These are phyloP conservation scores for Scaptomyza hsui DNA, from an alignment of 1,140 invertebrate genomes.

Conservation along the genomic window DNA sequence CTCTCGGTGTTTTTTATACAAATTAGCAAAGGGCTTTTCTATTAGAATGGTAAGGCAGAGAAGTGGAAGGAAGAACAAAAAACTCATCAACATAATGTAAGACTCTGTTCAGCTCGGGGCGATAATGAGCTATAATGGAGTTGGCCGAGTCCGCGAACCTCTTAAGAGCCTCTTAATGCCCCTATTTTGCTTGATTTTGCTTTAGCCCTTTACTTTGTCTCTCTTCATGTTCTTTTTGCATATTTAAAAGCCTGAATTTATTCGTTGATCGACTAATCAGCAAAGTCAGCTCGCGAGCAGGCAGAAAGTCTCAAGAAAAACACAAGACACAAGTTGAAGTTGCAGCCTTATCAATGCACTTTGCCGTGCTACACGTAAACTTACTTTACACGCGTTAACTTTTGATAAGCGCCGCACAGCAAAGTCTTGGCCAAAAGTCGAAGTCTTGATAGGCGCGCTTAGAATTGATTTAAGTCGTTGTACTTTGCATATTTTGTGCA, in stretches of 20 bases:
- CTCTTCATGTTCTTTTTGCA: slow-evolving; percentile 53
- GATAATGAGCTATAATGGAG: slow-evolving; percentile 84
- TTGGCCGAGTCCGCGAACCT: slow-evolving; percentile 39
- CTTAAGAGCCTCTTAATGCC: slow-evolving; percentile 64
- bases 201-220: slow-evolving; percentile 24
- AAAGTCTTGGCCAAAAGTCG: neutral
- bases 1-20: slow-evolving; percentile 15
- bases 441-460: slow-evolving; percentile 41
- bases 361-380: slow-evolving; percentile 78
- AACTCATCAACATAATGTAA: slow-evolving; percentile 84
- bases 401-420: slow-evolving; percentile 49
- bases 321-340: slow-evolving; percentile 1
- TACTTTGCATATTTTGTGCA: slow-evolving; percentile 64
- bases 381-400: slow-evolving; percentile 77
- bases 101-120: slow-evolving; percentile 78
- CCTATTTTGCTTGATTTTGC: slow-evolving; percentile 15
- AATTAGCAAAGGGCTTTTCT: slow-evolving; percentile 68
- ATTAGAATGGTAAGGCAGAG: slow-evolving; percentile 62
- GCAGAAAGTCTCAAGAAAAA: slow-evolving; percentile 35
- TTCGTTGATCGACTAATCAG: slow-evolving; percentile 76
- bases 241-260: slow-evolving; percentile 71
- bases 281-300: slow-evolving; percentile 15
- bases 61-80: slow-evolving; percentile 22
- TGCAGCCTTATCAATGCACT: slow-evolving; percentile 74
- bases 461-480: slow-evolving; percentile 78